Evolutionary conservation across 2,888 invertebrate genomes (phyloP).

Genomic region (Lochmaea crataegi): DNA sequence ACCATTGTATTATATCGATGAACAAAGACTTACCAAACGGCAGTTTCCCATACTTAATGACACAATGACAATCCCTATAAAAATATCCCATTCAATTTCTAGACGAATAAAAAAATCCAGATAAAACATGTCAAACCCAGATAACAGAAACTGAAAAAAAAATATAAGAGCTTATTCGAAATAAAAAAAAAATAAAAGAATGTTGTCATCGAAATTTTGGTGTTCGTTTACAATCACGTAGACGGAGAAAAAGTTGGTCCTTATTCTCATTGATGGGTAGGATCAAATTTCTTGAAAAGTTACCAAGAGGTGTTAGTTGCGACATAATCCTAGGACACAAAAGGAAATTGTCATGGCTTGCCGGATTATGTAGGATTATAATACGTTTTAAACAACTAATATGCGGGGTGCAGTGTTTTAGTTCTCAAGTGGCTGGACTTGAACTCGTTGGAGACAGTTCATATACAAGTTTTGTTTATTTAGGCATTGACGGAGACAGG

Average conservation of each 20-base stretch:
- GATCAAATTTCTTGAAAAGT: slow-evolving; percentile 59
- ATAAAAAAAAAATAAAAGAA: slow-evolving; percentile 46
- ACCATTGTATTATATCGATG: no score
- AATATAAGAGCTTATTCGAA: slow-evolving; percentile 39
- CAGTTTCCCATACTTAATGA: slow-evolving; percentile 28
- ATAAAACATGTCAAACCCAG: slow-evolving; percentile 49
- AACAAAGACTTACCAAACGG: background rate
- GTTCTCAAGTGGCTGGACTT: slow-evolving; percentile 43
- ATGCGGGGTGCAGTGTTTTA: slow-evolving; percentile 55
- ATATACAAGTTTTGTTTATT: slow-evolving; percentile 24
- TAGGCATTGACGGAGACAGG: slow-evolving; percentile 26
- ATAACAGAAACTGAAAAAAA: slow-evolving; percentile 46
- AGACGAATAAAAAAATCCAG: slow-evolving; percentile 43
- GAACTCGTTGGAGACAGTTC: slow-evolving; percentile 35
- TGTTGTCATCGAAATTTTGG: slow-evolving; percentile 56
- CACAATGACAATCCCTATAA: slow-evolving; percentile 39
- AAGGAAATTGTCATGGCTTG: slow-evolving; percentile 62
- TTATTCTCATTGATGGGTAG: slow-evolving; percentile 56
- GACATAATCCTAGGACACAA: slow-evolving; percentile 62
- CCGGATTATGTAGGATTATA: slow-evolving; percentile 64
- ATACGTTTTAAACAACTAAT: slow-evolving; percentile 64
- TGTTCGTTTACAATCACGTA: slow-evolving; percentile 53
- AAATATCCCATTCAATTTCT: slow-evolving; percentile 38
- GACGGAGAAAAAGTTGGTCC: slow-evolving; percentile 49
- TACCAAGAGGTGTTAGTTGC: slow-evolving; percentile 58